Evolutionary conservation across 2,113 vertebrate genomes (phyloP), one percentile per base, ranked within the genome.

Genomic region (Urocolius indicus): DNA sequence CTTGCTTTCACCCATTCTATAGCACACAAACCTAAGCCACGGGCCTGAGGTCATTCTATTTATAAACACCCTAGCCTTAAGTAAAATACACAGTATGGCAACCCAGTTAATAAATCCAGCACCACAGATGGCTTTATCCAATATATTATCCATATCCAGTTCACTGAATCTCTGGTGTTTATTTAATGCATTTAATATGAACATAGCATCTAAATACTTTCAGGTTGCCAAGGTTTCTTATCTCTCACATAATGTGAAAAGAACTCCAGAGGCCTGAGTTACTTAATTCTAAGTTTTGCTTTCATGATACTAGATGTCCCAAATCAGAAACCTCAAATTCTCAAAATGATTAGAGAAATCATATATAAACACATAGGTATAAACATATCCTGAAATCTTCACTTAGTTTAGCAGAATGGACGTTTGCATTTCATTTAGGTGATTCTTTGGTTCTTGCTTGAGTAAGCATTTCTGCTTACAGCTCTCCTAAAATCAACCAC

Each of bases 41-140:
- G 73, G 71, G 55, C 91, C 92, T 59, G 55, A 83, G 84, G 86
- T 57, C 75, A 69, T 91, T 78, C 87, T 84, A 95, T 90, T 81
- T 87, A 87, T 41, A 96, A 78, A 74, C 16, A n/a, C 5, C 41
- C 21, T 72, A 68, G 61, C 63, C 92, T 88, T 63, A 71, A 94
- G 86, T 65, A 62, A 93, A 95, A 95, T 58, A 66, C 59, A 87
- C 59, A 69, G 30, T 8, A 27, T 46, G 38, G 74, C 20, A 0
- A 85, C 55, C 84, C 46, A 29, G 57, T 91, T 90, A 81, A 90
- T 89, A 89, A 95, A 84, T n/a, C 29, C 74, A 88, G 59, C 32
- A 84, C 23, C 41, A 63, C 6, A 75, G 55, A 76, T 29, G 55
- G 38, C 20, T 89, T 91, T 84, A 74, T 78, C 27, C 67, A 73